A percentile compares a stretch with the other conserved stretches of the same genome.
phyloP scores from a whole-genome alignment of 2,888 invertebrate genomes.

The Dynastes hyllus region DNA sequence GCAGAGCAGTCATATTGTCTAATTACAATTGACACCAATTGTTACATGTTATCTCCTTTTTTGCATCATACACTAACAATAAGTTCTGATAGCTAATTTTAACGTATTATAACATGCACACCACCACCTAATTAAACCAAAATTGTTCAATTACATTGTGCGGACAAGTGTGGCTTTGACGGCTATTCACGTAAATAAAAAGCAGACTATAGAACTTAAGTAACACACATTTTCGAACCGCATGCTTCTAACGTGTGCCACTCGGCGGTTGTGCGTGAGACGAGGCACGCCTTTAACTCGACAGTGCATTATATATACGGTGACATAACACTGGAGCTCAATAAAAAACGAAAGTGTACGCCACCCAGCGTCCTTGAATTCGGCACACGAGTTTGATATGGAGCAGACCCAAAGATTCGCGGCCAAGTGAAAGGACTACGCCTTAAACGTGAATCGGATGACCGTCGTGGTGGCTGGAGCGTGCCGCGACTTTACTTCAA shows the following conservation, averaged over 20 bases:
- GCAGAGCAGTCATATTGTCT: too few relatives aligned
- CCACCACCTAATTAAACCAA: too few relatives aligned
- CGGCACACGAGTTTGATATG: conserved; percentile 50
- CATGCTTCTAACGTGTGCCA: conserved; percentile 9
- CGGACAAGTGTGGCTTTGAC: too few relatives aligned
- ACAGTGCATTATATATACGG: conserved; percentile 1
- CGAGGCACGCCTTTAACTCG: conserved; percentile 22
- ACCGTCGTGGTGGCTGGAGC: conserved; percentile 32
- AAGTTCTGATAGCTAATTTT: too few relatives aligned
- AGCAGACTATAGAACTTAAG: too few relatives aligned
- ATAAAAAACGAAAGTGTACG: conserved; percentile 40
- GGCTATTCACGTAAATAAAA: too few relatives aligned
- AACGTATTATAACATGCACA: too few relatives aligned
- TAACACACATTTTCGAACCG: conserved; percentile 14
- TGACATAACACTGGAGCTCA: conserved; percentile 33
- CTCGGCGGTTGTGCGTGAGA: not conserved
- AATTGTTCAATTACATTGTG: too few relatives aligned
- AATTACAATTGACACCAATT: too few relatives aligned
- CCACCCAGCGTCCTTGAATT: conserved; percentile 39
- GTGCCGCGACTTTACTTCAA: conserved; percentile 2
- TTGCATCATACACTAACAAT: too few relatives aligned
- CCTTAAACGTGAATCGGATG: conserved; percentile 49
- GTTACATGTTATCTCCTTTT: too few relatives aligned
- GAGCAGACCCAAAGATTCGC: conserved; percentile 56
- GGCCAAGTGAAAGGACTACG: conserved; percentile 59